phyloP scores from a whole-genome alignment of 2,113 vertebrate genomes.

The Pseudorectes ferrugineus region DNA sequence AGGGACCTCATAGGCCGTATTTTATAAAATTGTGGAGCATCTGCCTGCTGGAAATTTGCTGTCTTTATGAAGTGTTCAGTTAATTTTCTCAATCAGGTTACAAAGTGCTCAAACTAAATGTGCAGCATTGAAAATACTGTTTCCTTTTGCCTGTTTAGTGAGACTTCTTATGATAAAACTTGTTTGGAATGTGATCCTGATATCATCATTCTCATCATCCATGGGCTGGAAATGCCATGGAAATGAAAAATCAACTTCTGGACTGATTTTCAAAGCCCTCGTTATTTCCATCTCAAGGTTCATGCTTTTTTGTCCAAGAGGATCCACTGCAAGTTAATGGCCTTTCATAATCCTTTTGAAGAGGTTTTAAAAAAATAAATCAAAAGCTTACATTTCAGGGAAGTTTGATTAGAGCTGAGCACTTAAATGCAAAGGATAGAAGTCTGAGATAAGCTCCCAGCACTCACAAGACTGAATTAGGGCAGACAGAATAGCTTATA shows the following conservation, averaged over 20 bases:
- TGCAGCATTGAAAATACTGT: not conserved
- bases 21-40: not conserved
- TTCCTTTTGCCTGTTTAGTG: not conserved
- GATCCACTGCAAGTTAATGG: not conserved
- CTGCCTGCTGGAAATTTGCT: not conserved
- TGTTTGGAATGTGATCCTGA: not conserved
- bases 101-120: not conserved
- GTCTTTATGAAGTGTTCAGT: not conserved
- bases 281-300: not conserved
- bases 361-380: not conserved
- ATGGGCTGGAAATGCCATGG: not conserved
- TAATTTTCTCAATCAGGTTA: not conserved
- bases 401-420: not conserved
- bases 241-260: slow-evolving; percentile 18
- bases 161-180: not conserved
- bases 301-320: not conserved
- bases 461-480: not conserved
- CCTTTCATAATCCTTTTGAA: not conserved
- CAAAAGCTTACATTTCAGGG: not conserved
- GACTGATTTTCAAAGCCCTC: not conserved
- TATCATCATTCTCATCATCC: not conserved
- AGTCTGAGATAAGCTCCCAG: not conserved
- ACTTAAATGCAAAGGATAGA: not conserved
- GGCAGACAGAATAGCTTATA: not conserved
- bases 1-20: not conserved